These are phyloP conservation scores for Notocelia uddmanniana DNA, from an alignment of 2,888 invertebrate genomes.

Conservation along the genomic window DNA sequence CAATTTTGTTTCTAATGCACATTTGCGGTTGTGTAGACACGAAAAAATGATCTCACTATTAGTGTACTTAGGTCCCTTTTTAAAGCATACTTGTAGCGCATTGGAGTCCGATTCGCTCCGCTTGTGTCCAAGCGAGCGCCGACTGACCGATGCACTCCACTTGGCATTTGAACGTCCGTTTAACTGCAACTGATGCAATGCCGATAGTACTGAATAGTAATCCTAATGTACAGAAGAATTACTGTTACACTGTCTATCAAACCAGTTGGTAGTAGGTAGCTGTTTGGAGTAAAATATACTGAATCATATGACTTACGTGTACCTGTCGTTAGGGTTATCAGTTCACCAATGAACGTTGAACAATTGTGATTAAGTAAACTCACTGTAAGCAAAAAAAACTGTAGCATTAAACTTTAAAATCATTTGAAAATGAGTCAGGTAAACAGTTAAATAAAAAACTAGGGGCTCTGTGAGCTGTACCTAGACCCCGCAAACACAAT, in stretches of 20 bases:
- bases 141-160: conserved; percentile 48
- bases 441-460: neutral
- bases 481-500: too few relatives aligned
- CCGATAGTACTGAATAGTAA: neutral
- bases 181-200: conserved; percentile 34
- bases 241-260: too few relatives aligned
- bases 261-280: too few relatives aligned
- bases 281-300: neutral
- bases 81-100: neutral
- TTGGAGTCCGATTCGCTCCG: conserved; percentile 47
- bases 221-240: neutral
- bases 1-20: neutral
- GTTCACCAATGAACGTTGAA: too few relatives aligned
- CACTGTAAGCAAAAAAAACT: too few relatives aligned
- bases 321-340: too few relatives aligned
- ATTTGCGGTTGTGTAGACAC: neutral
- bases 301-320: neutral
- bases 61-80: neutral
- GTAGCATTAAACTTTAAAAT: too few relatives aligned
- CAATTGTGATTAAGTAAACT: too few relatives aligned
- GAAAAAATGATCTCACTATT: neutral
- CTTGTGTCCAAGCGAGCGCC: conserved; percentile 41
- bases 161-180: conserved; percentile 44
- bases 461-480: too few relatives aligned
- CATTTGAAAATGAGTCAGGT: neutral